A percentile compares a stretch with the other conserved stretches of the same genome.
phyloP scores from a whole-genome alignment of 2,797 vertebrate genomes.

The Phrynocephalus vlangalii region DNA sequence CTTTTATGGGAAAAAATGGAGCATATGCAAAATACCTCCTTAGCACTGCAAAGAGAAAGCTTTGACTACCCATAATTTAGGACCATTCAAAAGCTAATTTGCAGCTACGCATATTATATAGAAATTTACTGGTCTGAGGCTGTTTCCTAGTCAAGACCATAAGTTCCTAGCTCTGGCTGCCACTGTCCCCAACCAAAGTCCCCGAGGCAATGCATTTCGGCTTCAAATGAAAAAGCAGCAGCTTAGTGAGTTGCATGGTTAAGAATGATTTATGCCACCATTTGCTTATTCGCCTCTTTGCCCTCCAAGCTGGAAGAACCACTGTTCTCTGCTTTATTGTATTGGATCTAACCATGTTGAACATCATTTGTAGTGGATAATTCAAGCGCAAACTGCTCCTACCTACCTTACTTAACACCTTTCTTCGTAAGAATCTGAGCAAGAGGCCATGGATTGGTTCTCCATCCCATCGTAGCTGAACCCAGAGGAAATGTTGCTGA shows the following conservation, averaged over 20 bases:
- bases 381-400: not conserved
- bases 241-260: not conserved
- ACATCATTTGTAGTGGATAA: not conserved
- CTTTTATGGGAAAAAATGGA: not conserved
- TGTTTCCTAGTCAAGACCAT: not conserved
- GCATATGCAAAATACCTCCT: not conserved
- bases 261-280: not conserved
- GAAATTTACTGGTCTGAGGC: not conserved
- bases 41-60: not conserved
- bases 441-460: constrained; percentile 91
- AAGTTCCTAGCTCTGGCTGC: not conserved
- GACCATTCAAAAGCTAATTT: not conserved
- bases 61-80: not conserved
- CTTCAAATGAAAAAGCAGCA: not conserved
- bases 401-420: constrained; percentile 90
- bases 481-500: constrained; percentile 96
- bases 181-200: not conserved
- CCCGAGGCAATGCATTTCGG: no score
- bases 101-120: not conserved
- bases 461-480: constrained; percentile 92
- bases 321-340: not conserved
- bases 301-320: not conserved
- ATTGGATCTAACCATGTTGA: not conserved
- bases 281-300: not conserved
- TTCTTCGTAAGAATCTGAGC: constrained; percentile 87